phyloP scores from a whole-genome alignment of 2,888 invertebrate species.

The Spialia ferax region DNA sequence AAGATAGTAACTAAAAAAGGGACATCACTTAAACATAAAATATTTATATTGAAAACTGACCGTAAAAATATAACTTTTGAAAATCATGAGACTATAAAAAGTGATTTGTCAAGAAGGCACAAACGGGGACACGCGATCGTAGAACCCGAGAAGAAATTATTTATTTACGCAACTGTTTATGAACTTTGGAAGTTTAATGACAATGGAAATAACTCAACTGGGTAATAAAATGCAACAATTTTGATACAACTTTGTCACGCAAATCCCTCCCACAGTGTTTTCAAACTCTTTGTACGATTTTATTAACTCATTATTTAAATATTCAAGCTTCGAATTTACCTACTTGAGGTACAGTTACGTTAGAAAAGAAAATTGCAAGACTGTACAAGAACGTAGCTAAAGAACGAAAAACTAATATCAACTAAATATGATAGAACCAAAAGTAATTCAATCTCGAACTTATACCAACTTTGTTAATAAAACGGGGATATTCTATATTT shows the following conservation, averaged over 20 bases:
- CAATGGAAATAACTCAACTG: conserved; percentile 69
- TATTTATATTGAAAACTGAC: not conserved
- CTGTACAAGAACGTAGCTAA: not conserved
- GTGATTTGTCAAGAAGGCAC: conserved; percentile 18
- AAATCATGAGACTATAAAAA: conserved; percentile 21
- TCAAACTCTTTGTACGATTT: not conserved
- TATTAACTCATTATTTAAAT: not conserved
- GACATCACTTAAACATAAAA: not conserved
- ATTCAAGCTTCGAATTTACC: not conserved
- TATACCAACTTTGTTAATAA: conserved; percentile 2
- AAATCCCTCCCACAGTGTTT: conserved; percentile 47
- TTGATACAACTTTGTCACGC: conserved; percentile 74
- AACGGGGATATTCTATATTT: not conserved
- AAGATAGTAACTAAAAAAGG: not conserved
- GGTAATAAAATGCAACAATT: conserved; percentile 75
- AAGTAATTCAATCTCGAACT: conserved; percentile 4
- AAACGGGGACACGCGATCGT: conserved; percentile 51
- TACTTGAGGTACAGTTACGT: not conserved
- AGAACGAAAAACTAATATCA: conserved; percentile 8
- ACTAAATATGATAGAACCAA: not conserved
- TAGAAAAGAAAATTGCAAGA: not conserved
- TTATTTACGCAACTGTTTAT: conserved; percentile 72
- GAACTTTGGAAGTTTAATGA: conserved; percentile 76
- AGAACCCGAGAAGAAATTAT: conserved; percentile 65
- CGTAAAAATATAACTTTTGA: conserved; percentile 17